Base-by-base conservation (phyloP, 1,140 invertebrate genomes). In the Battus philenor region DNA sequence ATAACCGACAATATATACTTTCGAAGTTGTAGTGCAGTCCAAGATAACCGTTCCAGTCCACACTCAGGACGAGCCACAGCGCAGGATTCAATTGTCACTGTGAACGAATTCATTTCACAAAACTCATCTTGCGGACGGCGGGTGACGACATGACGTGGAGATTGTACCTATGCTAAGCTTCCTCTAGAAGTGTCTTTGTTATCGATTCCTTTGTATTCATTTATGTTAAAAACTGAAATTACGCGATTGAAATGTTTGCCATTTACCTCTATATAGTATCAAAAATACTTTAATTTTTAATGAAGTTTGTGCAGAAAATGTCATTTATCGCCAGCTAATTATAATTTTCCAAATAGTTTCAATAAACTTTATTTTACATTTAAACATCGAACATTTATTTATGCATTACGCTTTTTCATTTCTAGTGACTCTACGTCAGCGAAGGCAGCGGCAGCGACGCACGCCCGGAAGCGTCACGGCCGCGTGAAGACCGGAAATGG, bases 401-500 rank as follows among this genome's bases (percentile, higher is more conserved):
- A n/a, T n/a, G n/a, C n/a, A n/a, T 11, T 30, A 2, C 13, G 36
- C 33, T 47, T 20, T 47, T 49, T 60, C 65, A 31, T 48, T 62
- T 75, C 71, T 50, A 78, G 68, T 44, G 33, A n/a, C 22, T 38
- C 31, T 57, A 60, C 39, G 47, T 64, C 65, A 18, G 30, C 33
- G 65, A 44, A 31, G 55, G 58, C 68, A 61, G 56, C 77, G 68
- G 59, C 71, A 68, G 69, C 76, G 81, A 82, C 75, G 76, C 71
- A 69, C 72, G 78, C 50, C 78, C 81, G 81, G 81, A 85, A 81
- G 78, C 78, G 81, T 82, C 81, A 85, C 75, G 77, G 77, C 77
- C 78, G 81, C 78, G 75, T 85, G 81, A 85, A 85, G 81, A 85
- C 81, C 78, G 81, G 81, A 82, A 85, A 85, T 85, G 81, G 81